phyloP scores from a whole-genome alignment of 2,888 invertebrate genomes.

The Idaea aversata region DNA sequence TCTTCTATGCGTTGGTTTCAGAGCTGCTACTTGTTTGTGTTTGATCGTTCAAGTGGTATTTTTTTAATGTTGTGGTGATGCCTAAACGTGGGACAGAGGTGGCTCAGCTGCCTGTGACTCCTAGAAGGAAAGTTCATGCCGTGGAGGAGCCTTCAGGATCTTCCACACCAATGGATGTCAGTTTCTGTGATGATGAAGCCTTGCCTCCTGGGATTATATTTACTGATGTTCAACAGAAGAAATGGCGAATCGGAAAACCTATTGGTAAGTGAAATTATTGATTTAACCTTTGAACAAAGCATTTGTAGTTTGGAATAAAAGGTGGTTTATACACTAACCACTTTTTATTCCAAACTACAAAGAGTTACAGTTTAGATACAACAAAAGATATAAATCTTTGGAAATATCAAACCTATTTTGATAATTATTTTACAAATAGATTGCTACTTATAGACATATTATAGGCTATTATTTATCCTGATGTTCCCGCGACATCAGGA shows the following conservation, averaged over 20 bases:
- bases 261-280: conserved; percentile 81
- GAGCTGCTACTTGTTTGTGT: conserved; percentile 7
- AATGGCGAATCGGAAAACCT: conserved; percentile 93
- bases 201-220: conserved; percentile 86
- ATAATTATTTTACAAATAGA: too few relatives aligned
- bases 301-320: too few relatives aligned
- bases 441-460: too few relatives aligned
- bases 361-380: too few relatives aligned
- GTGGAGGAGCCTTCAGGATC: conserved; percentile 37
- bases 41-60: conserved; percentile 3
- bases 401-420: too few relatives aligned
- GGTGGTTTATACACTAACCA: too few relatives aligned
- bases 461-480: too few relatives aligned
- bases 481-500: too few relatives aligned
- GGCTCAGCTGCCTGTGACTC: conserved; percentile 47
- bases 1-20: conserved; percentile 15
- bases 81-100: conserved; percentile 64
- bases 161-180: conserved; percentile 51
- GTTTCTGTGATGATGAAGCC: conserved; percentile 72
- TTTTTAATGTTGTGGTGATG: conserved; percentile 39
- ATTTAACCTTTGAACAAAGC: not conserved
- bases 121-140: conserved; percentile 60
- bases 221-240: conserved; percentile 88
- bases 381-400: too few relatives aligned
- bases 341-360: too few relatives aligned